Evolutionary conservation across 2,113 vertebrate species (phyloP), one percentile per base, ranked within the genome.

Genomic region (Perca flavescens): DNA sequence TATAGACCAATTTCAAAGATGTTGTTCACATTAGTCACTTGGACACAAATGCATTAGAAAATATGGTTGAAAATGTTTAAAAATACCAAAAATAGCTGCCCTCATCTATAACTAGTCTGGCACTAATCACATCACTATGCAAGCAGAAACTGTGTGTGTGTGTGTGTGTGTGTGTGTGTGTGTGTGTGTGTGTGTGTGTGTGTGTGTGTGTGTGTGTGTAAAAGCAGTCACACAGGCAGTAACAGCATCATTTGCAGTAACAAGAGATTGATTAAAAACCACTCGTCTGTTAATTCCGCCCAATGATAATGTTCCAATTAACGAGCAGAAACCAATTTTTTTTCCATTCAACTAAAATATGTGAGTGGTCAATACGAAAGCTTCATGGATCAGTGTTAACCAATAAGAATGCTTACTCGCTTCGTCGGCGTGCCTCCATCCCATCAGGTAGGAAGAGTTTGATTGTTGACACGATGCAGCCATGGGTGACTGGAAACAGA

Each of bases 391-490:
- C 47, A 4, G 21, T 21, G 16, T 34, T 25, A 31, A 68, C 25
- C 25, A 53, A 43, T 49, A 15, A 73, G 61, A 61, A 2, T 25
- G 43, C 98, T 99, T 95, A 99, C 98, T 99, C 98, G 94, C 98
- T 97, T 91, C 98, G 95, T 43, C 97, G 94, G 56, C 97, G 96
- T 77, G 97, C 97, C 96, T 99, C 98, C 96, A 99, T 97, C 93
- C 98, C 98, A 95, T 99, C 98, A 89, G 98, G 98, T 91, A 99
- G 96, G 95, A 99, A 99, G 83, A 99, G 96, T 95, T 99, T 99
- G 95, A 99, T 96, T 88, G 97, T 97, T 79, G 98, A 99, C 93
- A 99, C 98, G 94, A 99, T 99, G 94, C 98, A 99, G 93, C 98
- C 98, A 96, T 99, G 98, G 89, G 98, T 99, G 89, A 99, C 98